Evolutionary conservation across 2,797 vertebrate genomes (phyloP).

Genomic region (Dromococcyx pavoninus): DNA sequence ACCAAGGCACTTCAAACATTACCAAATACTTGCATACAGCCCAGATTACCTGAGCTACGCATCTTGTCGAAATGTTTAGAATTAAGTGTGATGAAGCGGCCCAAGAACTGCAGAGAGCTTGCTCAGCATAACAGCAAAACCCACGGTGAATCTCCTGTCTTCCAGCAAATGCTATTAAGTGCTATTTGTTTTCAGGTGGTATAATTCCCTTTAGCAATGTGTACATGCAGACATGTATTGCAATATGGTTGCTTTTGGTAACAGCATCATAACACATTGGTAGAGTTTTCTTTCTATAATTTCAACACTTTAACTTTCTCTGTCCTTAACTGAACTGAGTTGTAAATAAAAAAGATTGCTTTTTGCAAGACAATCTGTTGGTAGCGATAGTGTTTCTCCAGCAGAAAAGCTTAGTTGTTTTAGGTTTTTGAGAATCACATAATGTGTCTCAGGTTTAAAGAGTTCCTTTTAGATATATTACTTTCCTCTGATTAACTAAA

Average conservation of each 20-base stretch:
- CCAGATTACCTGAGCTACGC: neutral
- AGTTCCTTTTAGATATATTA: neutral
- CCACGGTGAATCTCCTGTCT: neutral
- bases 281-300: neutral
- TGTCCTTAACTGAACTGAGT: neutral
- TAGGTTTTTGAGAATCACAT: neutral
- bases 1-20: neutral
- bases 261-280: neutral
- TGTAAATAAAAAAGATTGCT: neutral
- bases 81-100: neutral
- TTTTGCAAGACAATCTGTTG: neutral
- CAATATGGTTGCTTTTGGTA: neutral
- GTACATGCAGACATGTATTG: neutral
- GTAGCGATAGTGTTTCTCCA: neutral
- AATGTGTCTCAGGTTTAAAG: neutral
- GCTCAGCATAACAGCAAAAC: neutral
- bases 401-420: neutral
- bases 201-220: neutral
- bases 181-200: neutral
- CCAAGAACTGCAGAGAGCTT: neutral
- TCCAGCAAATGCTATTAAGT: neutral
- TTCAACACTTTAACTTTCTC: neutral
- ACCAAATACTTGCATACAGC: too few species aligned
- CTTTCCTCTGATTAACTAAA: neutral
- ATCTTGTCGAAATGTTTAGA: neutral